A percentile compares a stretch with the other conserved stretches of the same genome.
These are phyloP conservation scores for Platysternon megacephalum DNA, from an alignment of 2,113 vertebrate genomes.

Conservation along the genomic window DNA sequence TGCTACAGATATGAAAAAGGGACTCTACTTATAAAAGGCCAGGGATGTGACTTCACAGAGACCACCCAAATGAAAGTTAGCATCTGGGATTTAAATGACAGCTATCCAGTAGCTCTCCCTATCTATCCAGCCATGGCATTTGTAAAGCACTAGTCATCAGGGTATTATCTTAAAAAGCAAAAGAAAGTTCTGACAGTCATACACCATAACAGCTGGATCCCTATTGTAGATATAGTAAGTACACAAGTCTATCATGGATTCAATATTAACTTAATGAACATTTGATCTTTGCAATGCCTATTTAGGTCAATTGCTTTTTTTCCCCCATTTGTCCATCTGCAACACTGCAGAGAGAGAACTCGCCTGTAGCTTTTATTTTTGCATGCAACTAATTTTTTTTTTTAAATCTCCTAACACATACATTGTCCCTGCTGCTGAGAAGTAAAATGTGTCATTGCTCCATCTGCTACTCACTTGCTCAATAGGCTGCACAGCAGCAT, in stretches of 20 bases:
- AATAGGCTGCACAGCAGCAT: slow-evolving; percentile 36
- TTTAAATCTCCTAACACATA: slow-evolving; percentile 48
- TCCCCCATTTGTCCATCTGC: slow-evolving; percentile 59
- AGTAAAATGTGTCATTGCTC: slow-evolving; percentile 70
- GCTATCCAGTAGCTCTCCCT: not conserved
- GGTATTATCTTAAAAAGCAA: not conserved
- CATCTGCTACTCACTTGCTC: slow-evolving; percentile 74
- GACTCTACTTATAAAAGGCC: not conserved
- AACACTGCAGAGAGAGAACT: slow-evolving; percentile 19
- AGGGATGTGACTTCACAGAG: not conserved
- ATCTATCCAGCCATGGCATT: not conserved
- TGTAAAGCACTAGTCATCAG: not conserved
- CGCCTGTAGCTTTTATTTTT: slow-evolving; percentile 30
- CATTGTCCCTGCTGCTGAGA: slow-evolving; percentile 65
- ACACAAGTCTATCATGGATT: too few species aligned
- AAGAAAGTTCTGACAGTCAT: not conserved
- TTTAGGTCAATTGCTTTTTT: slow-evolving; percentile 47
- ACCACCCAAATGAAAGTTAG: not conserved
- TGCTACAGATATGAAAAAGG: not conserved
- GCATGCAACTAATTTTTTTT: slow-evolving; percentile 19
- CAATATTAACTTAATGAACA: slow-evolving; percentile 59
- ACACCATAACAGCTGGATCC: not conserved
- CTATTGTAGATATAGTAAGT: not conserved
- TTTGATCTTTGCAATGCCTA: slow-evolving; percentile 51
- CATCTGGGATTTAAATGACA: not conserved